Percentiles rank a stretch among this genome's conserved stretches.
Conservation (phyloP, 2,888 invertebrate genomes). For the Acanthoscelides obtectus region DNA sequence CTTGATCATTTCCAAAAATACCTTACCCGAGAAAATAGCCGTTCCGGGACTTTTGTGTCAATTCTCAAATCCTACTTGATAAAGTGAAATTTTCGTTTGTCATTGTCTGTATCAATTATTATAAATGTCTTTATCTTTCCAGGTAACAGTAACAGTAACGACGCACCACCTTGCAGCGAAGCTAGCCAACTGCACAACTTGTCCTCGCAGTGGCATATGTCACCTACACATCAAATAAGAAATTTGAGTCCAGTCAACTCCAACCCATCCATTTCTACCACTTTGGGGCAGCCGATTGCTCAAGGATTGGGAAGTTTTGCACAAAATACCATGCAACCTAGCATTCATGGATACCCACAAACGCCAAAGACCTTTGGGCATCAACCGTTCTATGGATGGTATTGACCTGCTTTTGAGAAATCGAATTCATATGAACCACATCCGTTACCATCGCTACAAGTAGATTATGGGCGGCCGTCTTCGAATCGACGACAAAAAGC, state of each 20-base stretch:
- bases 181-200: conserved; percentile 46
- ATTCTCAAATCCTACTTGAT: too few species aligned
- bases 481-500: too few species aligned
- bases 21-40: too few species aligned
- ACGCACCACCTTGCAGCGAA: conserved; percentile 31
- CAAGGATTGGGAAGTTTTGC: conserved; percentile 29
- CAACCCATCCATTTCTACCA: conserved; percentile 18
- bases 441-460: too few species aligned
- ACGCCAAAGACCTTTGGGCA: conserved; percentile 33
- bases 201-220: conserved; percentile 30
- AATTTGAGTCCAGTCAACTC: conserved; percentile 31
- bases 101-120: too few species aligned
- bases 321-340: conserved; percentile 32
- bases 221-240: conserved; percentile 32
- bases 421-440: too few species aligned
- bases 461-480: too few species aligned
- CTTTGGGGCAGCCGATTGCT: conserved; percentile 20
- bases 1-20: too few species aligned
- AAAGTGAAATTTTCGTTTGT: too few species aligned
- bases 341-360: conserved; percentile 31
- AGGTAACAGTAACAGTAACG: conserved; percentile 41
- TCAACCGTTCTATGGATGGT: conserved; percentile 39
- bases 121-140: too few species aligned
- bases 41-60: too few species aligned
- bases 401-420: conserved; percentile 24